Base-by-base conservation (phyloP, 2,888 invertebrate genomes). In the Sturmia bella region DNA sequence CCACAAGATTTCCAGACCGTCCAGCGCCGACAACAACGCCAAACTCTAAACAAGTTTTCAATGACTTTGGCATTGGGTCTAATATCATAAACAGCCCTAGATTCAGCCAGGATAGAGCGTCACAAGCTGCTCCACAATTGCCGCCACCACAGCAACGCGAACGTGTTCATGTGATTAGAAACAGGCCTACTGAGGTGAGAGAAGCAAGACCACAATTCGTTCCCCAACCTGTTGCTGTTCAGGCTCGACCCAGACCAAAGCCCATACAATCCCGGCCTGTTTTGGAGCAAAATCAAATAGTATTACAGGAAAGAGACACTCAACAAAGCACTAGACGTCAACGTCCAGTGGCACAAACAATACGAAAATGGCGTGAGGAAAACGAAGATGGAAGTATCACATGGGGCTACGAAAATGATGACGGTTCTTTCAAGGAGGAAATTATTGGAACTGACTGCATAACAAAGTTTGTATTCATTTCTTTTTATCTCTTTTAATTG, bases 391-490 rank as follows among this genome's bases (percentile, higher is more conserved):
- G 96, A 48, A 96, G 95, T 88, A 96, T 96, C 86, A 95, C 95
- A 0, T 96, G 96, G 96, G 96, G 96, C 61, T 96, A 95, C 87
- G 96, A 96, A 90, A 96, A 96, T 88, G 96, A 96, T 86, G 96
- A 96, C 87, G 96, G 96, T 21, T 95, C 95, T 1, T 96, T 95
- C 90, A 96, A 96, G 88, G 96, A 96, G 89, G 96, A 96, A 91
- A 93, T 94, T 9, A 95, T 96, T 85, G 96, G 96, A 54, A 92
- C 93, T 12, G 95, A 96, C 89, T 95, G 95, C 87, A 90, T 95
- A 79, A 95, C 95, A 24, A 91, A 92, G 91, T 91, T 72, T 87
- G 88, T 87, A 52, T 39, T 19, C n/a, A n/a, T 1, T 50, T 48
- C 3, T 45, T 11, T 1, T 54, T 17, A 27, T 24, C 59, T 11